Base-by-base conservation (phyloP, 2,797 vertebrate species). In the Falco biarmicus region DNA sequence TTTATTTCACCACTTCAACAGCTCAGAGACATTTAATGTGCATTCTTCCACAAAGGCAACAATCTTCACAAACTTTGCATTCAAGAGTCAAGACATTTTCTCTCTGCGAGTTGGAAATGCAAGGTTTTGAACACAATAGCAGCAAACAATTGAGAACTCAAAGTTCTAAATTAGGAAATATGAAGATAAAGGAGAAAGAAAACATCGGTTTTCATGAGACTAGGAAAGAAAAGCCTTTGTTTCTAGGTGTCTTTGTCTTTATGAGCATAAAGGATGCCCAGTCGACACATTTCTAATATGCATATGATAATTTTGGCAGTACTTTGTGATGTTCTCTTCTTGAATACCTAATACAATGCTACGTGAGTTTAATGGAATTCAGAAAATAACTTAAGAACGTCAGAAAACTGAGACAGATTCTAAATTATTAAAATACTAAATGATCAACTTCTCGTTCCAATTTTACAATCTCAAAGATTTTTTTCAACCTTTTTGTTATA, bases 381-480 rank as follows among this genome's bases (percentile, higher is more conserved):
- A 87, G 61, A 89, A 96, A 95, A 83, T 77, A 94, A 86, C 74
- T 83, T 91, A 60, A 61, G 75, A 89, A 91, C 13, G 10, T 84
- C 53, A 74, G 56, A 95, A 91, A 91, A 74, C 37, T 39, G 34
- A 95, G 70, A 87, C 31, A 89, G 69, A 56, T 41, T 82, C 50
- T 96, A 83, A 95, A 92, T 93, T 93, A 93, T 95, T 93, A 94
- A 89, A 43, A 85, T 41, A 86, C 50, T 66, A 94, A 89, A 94
- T 85, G 9, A 92, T 85, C 83, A 82, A 73, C 24, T 92, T 93
- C 82, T 94, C 79, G n/a, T 80, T 95, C 84, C 74, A 87, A 56
- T 92, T 87, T 87, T 90, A 95, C 59, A 87, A 26, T 83, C 78
- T 68, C 60, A 70, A 80, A 85, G 74, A 86, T 57, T 87, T 89